A percentile compares a stretch with the other conserved stretches of the same genome.
Evolutionary conservation across 2,113 vertebrate genomes (phyloP).

Genomic region (Mormoops blainvillei): DNA sequence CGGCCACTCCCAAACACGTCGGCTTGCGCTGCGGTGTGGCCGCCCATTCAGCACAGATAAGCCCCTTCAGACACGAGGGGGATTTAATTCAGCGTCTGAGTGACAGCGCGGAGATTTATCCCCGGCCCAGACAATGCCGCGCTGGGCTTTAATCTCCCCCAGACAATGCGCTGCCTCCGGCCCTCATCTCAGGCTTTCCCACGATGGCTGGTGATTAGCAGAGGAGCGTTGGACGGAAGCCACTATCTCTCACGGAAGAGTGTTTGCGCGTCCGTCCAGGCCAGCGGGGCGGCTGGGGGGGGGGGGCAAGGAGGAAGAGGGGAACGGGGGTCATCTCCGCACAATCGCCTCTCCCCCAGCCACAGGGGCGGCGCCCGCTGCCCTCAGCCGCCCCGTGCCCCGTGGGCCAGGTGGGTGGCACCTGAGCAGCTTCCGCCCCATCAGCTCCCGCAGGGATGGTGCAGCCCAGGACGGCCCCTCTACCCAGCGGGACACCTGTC

Average conservation of each 20-base stretch:
- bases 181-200: constrained; percentile 93
- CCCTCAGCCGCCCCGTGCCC: not conserved
- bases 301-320: constrained; percentile 72
- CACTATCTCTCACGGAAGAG: constrained; percentile 92
- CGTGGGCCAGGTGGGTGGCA: not conserved
- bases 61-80: constrained; percentile 97
- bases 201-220: constrained; percentile 96
- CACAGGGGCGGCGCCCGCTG: not conserved
- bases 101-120: constrained; percentile 99
- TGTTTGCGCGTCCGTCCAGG: constrained; percentile 83
- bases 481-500: not conserved
- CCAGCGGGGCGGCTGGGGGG: constrained; percentile 68
- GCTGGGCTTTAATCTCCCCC: constrained; percentile 97
- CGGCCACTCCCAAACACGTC: constrained; percentile 88
- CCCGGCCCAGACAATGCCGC: constrained; percentile 94
- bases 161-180: constrained; percentile 95
- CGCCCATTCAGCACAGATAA: constrained; percentile 99
- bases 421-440: not conserved
- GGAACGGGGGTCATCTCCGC: constrained; percentile 66
- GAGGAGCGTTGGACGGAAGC: constrained; percentile 88
- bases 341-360: constrained; percentile 67
- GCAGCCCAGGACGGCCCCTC: not conserved
- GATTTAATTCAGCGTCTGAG: constrained; percentile 99
- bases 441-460: not conserved
- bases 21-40: constrained; percentile 91